A percentile compares a stretch with the other conserved stretches of the same genome.
Evolutionary conservation across 1,140 invertebrate genomes (phyloP).

Genomic region (Drosophila punjabiensis): DNA sequence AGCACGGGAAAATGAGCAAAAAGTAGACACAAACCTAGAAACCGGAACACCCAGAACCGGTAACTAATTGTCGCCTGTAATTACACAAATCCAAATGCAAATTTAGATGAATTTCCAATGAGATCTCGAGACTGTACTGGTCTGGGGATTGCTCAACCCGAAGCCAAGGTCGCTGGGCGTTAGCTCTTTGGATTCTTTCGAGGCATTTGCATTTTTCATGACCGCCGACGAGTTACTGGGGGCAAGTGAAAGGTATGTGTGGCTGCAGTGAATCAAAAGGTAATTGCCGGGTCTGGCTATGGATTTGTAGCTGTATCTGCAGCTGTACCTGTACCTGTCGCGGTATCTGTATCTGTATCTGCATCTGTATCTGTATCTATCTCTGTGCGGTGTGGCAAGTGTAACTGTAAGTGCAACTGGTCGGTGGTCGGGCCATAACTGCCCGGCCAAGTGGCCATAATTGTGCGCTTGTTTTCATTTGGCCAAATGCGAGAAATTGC

Average conservation of each 20-base stretch:
- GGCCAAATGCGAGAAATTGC: slow-evolving; percentile 71
- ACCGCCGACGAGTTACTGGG: slow-evolving; percentile 26
- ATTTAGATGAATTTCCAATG: slow-evolving; percentile 11
- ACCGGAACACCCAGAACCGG: slow-evolving; percentile 33
- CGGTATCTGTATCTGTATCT: slow-evolving; percentile 18
- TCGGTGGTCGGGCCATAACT: slow-evolving; percentile 48
- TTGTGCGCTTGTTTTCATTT: slow-evolving; percentile 71
- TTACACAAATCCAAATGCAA: slow-evolving; percentile 27
- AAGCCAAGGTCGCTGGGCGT: slow-evolving; percentile 58
- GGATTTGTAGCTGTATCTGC: slow-evolving; percentile 41
- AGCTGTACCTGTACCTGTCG: slow-evolving; percentile 11
- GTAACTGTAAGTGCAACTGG: slow-evolving; percentile 58
- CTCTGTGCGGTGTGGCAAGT: slow-evolving; percentile 44
- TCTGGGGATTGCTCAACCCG: slow-evolving; percentile 10
- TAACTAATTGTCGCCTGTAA: slow-evolving; percentile 36
- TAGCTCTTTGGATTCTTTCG: slow-evolving; percentile 33
- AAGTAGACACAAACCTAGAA: not conserved
- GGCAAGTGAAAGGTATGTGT: slow-evolving; percentile 64
- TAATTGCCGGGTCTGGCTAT: slow-evolving; percentile 58
- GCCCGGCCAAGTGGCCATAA: slow-evolving; percentile 72
- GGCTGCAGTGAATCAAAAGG: slow-evolving; percentile 42
- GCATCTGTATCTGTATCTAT: slow-evolving; percentile 15
- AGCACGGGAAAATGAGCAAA: slow-evolving; percentile 1
- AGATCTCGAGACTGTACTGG: slow-evolving; percentile 1
- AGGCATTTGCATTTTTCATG: slow-evolving; percentile 55